A percentile compares a stretch with the other conserved stretches of the same genome.
Conservation (phyloP, 2,888 invertebrate genomes). For the Acrocyrtus sp. region DNA sequence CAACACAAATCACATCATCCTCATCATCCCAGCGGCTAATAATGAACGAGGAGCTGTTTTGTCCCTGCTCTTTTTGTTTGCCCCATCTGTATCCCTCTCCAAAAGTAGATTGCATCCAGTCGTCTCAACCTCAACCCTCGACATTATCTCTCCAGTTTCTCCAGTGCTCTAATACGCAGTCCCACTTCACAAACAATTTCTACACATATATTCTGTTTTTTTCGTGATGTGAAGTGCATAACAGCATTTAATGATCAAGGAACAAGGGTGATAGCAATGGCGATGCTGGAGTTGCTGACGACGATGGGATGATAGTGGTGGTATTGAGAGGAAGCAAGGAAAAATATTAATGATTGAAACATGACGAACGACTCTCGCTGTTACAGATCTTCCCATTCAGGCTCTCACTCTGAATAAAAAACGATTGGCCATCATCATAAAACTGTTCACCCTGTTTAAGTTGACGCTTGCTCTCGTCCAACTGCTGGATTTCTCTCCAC, state of each 20-base stretch:
- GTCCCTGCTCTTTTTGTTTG: neutral
- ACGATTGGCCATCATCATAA: conserved; percentile 20
- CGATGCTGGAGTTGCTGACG: no score
- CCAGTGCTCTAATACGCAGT: neutral
- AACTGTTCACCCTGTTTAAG: conserved; percentile 1
- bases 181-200: neutral
- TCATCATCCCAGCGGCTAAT: neutral
- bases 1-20: conserved; percentile 3
- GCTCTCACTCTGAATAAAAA: neutral
- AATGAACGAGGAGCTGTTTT: neutral
- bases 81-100: neutral
- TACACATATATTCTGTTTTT: neutral
- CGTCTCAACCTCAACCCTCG: neutral
- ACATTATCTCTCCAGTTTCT: neutral
- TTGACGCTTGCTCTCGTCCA: conserved; percentile 10
- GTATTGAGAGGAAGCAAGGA: conserved; percentile 40
- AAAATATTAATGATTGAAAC: conserved; percentile 39
- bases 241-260: conserved; percentile 14
- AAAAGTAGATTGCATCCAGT: neutral
- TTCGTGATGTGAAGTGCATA: conserved; percentile 5
- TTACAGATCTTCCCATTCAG: neutral
- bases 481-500: neutral
- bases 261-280: neutral
- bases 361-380: neutral
- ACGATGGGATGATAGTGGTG: no score